Conservation (phyloP, 2,888 invertebrate genomes). For the Ectemnius continuus region DNA sequence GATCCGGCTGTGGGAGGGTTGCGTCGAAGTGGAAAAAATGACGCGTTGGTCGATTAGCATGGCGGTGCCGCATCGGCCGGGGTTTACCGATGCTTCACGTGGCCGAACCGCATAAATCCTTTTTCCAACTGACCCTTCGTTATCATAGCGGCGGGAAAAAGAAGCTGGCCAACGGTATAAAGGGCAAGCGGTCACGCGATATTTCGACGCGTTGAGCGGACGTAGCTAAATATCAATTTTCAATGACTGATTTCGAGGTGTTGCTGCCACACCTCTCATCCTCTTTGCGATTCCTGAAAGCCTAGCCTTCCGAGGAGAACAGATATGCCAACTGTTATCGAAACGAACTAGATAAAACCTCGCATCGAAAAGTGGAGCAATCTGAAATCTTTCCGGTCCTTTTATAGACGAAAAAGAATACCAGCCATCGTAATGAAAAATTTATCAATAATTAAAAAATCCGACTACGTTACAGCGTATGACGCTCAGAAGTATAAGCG, state of each 20-base stretch:
- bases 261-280: slow-evolving; percentile 24
- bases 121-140: neutral
- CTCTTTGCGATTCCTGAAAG: no score
- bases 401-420: no score
- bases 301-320: no score
- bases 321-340: no score
- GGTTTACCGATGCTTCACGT: slow-evolving; percentile 5
- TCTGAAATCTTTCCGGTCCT: no score
- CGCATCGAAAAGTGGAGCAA: no score
- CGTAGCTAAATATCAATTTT: slow-evolving; percentile 45
- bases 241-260: slow-evolving; percentile 34
- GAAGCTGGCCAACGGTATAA: slow-evolving; percentile 11
- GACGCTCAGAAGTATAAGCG: no score
- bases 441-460: no score
- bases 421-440: no score
- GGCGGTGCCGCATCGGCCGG: slow-evolving; percentile 29
- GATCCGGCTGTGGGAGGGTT: neutral
- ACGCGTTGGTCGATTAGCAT: slow-evolving; percentile 24
- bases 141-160: slow-evolving; percentile 6
- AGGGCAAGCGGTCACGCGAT: slow-evolving; percentile 43
- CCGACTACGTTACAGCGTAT: no score
- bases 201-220: slow-evolving; percentile 3
- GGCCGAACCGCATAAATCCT: slow-evolving; percentile 32
- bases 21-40: slow-evolving; percentile 1
- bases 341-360: no score